A percentile compares a stretch with the other conserved stretches of the same genome.
These are phyloP conservation scores for Cephalotes varians DNA, from an alignment of 2,888 invertebrate genomes.

Conservation along the genomic window DNA sequence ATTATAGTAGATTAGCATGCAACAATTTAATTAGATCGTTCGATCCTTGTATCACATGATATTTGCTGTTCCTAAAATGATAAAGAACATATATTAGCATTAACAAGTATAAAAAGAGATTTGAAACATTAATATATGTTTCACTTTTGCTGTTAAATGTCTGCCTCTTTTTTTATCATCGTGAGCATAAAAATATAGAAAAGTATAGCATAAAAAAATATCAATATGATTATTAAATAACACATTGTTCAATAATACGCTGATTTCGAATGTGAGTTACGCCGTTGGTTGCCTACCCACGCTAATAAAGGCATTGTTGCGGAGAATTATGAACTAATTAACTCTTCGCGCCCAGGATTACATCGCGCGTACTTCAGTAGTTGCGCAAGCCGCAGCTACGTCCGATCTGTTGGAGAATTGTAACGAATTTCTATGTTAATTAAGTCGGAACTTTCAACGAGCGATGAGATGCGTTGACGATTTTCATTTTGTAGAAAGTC, in stretches of 20 bases:
- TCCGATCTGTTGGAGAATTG: slow-evolving; percentile 31
- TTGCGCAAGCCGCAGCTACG: slow-evolving; percentile 34
- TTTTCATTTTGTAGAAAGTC: slow-evolving; percentile 22
- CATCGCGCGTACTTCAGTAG: slow-evolving; percentile 35
- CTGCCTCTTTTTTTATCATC: background rate
- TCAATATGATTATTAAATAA: background rate
- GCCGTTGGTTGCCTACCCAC: slow-evolving; percentile 15
- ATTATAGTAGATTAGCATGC: slow-evolving; percentile 25
- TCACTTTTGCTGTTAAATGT: background rate
- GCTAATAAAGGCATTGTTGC: slow-evolving; percentile 41
- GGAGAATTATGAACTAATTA: slow-evolving; percentile 53
- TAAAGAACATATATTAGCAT: background rate
- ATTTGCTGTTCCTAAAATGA: background rate
- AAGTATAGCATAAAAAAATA: background rate
- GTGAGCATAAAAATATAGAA: background rate
- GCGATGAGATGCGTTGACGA: slow-evolving; percentile 17
- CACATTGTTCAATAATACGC: background rate
- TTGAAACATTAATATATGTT: background rate
- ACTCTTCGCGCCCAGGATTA: slow-evolving; percentile 31
- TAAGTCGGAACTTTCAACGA: slow-evolving; percentile 37
- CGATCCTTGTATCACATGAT: background rate
- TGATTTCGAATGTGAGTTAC: slow-evolving; percentile 12
- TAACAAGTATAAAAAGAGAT: background rate
- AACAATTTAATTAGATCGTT: slow-evolving; percentile 3
- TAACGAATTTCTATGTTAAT: slow-evolving; percentile 50